Evolutionary conservation across 2,797 vertebrate genomes (phyloP).

Genomic region (Platyrinchus mystaceus): DNA sequence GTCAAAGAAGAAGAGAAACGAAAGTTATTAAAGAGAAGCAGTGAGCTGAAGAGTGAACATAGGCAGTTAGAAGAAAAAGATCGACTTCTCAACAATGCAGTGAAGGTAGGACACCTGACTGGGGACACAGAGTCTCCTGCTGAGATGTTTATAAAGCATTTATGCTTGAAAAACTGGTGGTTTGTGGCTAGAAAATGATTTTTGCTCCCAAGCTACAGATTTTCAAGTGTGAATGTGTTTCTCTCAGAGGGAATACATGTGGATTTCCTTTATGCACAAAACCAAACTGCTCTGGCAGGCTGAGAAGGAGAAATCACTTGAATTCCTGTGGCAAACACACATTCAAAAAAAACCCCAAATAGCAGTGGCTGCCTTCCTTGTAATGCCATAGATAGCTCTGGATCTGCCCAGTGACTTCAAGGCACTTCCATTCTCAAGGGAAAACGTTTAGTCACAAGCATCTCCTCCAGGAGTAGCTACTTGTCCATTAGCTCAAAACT

Average conservation of each 20-base stretch:
- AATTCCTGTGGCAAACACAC: background rate
- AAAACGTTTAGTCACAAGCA: background rate
- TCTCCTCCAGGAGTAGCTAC: background rate
- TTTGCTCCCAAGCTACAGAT: background rate
- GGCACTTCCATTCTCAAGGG: background rate
- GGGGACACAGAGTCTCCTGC: background rate
- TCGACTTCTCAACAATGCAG: conserved; percentile 82
- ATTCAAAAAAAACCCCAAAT: background rate
- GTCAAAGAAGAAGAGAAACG: conserved; percentile 95
- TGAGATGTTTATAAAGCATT: background rate
- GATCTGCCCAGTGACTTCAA: background rate
- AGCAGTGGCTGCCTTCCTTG: background rate
- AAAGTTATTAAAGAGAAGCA: conserved; percentile 87
- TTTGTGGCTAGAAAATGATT: background rate
- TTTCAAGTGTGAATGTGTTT: background rate
- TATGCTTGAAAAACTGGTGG: background rate
- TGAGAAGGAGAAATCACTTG: background rate
- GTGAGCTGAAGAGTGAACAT: conserved; percentile 88
- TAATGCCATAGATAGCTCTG: background rate
- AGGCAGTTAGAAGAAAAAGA: conserved; percentile 89
- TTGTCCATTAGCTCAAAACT: background rate
- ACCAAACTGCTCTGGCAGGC: background rate
- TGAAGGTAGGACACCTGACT: conserved; percentile 78
- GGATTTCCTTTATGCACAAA: background rate
- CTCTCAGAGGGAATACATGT: background rate